Base-by-base conservation (phyloP, 1,140 invertebrate genomes). In the Parasteatoda tepidariorum region DNA sequence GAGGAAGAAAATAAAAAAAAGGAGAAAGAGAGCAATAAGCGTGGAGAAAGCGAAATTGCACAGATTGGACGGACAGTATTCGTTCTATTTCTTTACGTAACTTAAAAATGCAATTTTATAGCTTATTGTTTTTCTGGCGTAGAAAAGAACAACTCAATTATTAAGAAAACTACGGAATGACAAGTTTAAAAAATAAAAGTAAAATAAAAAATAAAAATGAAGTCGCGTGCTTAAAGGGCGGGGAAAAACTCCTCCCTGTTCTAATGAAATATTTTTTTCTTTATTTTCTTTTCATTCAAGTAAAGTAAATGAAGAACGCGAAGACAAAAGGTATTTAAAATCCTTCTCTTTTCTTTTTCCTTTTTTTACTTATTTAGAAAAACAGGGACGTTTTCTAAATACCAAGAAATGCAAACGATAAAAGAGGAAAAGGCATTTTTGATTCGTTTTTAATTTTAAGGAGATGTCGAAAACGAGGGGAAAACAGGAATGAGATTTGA, bases 91-190 rank as follows among this genome's bases (percentile, higher is more conserved):
- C n/a, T 9, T 67, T 55, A 31, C 22, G 31, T 18, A 71, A 30
- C 76, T 79, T 48, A 70, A 82, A 82, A 82, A 82, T 82, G 78
- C 67, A 82, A 82, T 82, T 82, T 70, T 62, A 71, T 71, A 82
- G 78, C 67, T 82, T 82, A 82, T 82, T 82, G 78, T 82, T 34
- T 71, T 79, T 59, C 22, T 33, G 18, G 64, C 57, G 54, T 67
- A 18, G 64, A 82, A 79, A 82, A 82, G 78, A 82, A 33, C 78
- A 82, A 82, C 78, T 82, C 33, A 82, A 68, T 82, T 82, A 82
- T 82, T 82, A 71, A 82, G 67, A 71, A 71, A 82, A 48, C 54
- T 70, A 54, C 5, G 28, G n/a, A 9, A 54, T 15, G 68, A 30
- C 34, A 59, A 15, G 55, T 34, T 28, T 15, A 61, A 74, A 76